Evolutionary conservation across 2,113 vertebrate genomes (phyloP).

Genomic region (Gasterosteus nipponicus): DNA sequence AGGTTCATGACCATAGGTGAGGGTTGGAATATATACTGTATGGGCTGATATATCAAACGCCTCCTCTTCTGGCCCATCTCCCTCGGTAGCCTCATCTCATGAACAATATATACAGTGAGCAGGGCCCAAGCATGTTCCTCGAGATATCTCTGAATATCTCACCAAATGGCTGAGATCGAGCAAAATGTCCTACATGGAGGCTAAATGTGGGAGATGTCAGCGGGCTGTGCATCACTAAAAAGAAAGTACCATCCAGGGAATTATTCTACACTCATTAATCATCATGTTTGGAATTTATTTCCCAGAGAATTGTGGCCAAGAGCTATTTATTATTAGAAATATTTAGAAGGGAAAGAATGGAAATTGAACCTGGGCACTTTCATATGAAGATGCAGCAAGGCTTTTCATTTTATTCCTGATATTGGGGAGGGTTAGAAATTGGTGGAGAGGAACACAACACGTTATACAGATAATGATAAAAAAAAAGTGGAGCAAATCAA

Average conservation of each 20-base stretch:
- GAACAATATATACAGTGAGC: background rate
- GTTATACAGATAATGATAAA: slow-evolving; percentile 74
- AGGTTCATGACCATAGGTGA: no score
- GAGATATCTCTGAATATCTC: slow-evolving; percentile 7
- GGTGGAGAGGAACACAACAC: slow-evolving; percentile 29
- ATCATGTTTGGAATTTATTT: slow-evolving; percentile 66
- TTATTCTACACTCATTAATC: slow-evolving; percentile 65
- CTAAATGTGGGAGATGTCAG: slow-evolving; percentile 4
- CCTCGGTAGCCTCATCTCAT: background rate
- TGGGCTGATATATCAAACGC: background rate
- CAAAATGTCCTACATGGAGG: slow-evolving; percentile 11
- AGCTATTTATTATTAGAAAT: slow-evolving; percentile 69
- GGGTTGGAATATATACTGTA: background rate
- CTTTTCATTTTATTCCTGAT: slow-evolving; percentile 64
- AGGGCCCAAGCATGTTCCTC: background rate
- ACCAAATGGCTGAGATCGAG: background rate
- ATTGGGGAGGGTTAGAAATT: slow-evolving; percentile 35
- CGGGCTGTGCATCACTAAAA: background rate
- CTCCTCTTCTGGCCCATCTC: background rate
- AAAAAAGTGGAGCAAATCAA: slow-evolving; percentile 72
- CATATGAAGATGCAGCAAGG: slow-evolving; percentile 35
- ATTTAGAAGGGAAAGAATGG: slow-evolving; percentile 52
- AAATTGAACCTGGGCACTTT: slow-evolving; percentile 53
- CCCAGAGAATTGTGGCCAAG: slow-evolving; percentile 62
- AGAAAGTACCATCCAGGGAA: slow-evolving; percentile 47